Base-by-base conservation (phyloP, 2,113 vertebrate species). In the Tenrec ecaudatus region DNA sequence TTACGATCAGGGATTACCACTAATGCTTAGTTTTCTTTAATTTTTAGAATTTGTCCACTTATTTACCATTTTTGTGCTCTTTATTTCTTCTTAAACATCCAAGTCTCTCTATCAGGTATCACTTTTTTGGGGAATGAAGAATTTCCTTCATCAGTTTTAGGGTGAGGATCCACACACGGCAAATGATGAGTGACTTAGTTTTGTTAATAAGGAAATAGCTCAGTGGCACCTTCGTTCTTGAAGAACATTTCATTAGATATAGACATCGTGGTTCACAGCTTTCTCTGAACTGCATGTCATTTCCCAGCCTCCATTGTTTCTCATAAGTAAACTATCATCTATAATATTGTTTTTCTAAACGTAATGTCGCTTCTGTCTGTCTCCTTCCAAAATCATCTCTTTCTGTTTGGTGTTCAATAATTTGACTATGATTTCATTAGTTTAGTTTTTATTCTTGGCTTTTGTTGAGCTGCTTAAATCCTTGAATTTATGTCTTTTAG, bases 391-490 rank as follows among this genome's bases (percentile, higher is more conserved):
- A 11, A 47, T 71, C 76, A 19, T 77, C 1, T 87, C 47, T 91
- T 89, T 90, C 68, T 57, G 78, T 47, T 23, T 68, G 57, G 25
- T 36, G 75, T 81, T 87, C 60, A 92, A 31, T 11, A 40, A 6
- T 80, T 82, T 40, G 12, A 60, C 27, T 38, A 36, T 82, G 6
- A 78, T 77, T 75, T 87, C 19, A 91, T 38, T 75, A 38, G 71
- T 86, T 43, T 36, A 25, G 11, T 76, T 4, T 77, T 31, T 12
- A 60, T 60, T 64, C 10, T 77, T 95, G 10, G 1, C 53, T 27
- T 82, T 94, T 92, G 88, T 64, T 91, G 3, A 89, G 6, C 2
- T 87, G 29, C 57, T 40, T 40, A 11, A 75, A 92, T 36, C 78
- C 89, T 3, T 79, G 82, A 15, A n/a, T 75, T 75, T 88, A 29